Conservation (phyloP, 2,113 vertebrate genomes). For the Dipodomys spectabilis region DNA sequence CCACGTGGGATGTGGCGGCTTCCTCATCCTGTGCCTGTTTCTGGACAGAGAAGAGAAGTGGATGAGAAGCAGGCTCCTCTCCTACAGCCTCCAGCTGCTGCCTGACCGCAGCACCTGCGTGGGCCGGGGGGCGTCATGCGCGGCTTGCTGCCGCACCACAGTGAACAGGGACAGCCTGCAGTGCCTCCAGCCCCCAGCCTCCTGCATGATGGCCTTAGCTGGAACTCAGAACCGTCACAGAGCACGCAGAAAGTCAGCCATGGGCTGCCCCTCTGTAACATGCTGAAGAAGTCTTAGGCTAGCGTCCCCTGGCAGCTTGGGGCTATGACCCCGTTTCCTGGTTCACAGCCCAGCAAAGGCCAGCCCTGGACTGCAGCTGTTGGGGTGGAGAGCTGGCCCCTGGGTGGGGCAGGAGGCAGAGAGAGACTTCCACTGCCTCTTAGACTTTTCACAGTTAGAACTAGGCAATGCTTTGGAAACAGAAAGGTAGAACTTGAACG, state of each 20-base stretch:
- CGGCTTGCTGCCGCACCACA: neutral
- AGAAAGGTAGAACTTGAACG: neutral
- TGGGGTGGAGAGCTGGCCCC: too few species aligned
- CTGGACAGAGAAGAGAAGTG: constrained; percentile 55
- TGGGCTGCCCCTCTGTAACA: rapidly evolving
- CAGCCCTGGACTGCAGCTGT: neutral
- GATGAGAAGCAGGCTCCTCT: neutral
- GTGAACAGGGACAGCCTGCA: rapidly evolving
- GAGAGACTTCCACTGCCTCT: too few species aligned
- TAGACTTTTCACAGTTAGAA: neutral
- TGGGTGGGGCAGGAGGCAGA: too few species aligned
- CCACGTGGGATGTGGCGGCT: constrained; percentile 64
- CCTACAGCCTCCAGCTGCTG: constrained; percentile 56
- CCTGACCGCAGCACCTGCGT: rapidly evolving
- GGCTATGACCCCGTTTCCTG: rapidly evolving
- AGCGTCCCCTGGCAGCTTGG: neutral
- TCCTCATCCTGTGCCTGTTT: constrained; percentile 73
- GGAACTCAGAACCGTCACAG: neutral
- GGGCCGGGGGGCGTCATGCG: neutral
- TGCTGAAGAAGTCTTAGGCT: neutral
- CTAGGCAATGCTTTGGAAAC: neutral
- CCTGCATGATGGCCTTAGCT: neutral
- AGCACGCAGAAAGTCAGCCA: rapidly evolving
- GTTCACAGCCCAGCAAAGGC: rapidly evolving
- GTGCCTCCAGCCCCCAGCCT: too few species aligned